Evolutionary conservation across 2,888 invertebrate genomes (phyloP), one percentile per base, ranked within the genome.

Genomic region (Aphidoletes aphidimyza): DNA sequence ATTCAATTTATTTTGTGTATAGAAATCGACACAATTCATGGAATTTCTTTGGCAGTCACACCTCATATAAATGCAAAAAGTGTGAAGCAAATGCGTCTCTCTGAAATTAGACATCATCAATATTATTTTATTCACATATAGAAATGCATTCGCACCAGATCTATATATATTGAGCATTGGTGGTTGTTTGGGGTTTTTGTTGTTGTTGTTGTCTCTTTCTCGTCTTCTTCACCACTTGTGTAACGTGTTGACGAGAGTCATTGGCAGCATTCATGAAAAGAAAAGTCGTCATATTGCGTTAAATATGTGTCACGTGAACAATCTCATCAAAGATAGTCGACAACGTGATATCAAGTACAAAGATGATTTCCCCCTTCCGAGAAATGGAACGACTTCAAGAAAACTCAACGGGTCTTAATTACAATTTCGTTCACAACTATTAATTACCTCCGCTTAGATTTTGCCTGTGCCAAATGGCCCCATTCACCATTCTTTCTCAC

Each of bases 381-480:
- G 69, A 69, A 69, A 69, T n/a, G 69, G 2, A 34, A 69, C 26
- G 30, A 69, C 14, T 26, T 69, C 11, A 69, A 69, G 69, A 30
- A 69, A 69, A 69, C 69, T 26, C 69, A 69, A n/a, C n/a, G 30
- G 69, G 34, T 69, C 69, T 69, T 69, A 69, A 69, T 69, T 69
- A 69, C 69, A 69, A 69, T 69, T 69, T 69, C 69, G 69, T 69
- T 69, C 69, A 69, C 69, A 69, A 54, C 30, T 69, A 69, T 69
- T 69, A 69, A 69, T 69, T 69, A 69, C 69, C 26, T 69, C 69
- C 69, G 69, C 30, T 69, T 69, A 69, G 26, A 69, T 69, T 69
- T 34, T 69, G 8, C 30, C 69, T 69, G 69, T 69, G 69, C 69
- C 69, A 69, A 69, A 69, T 69, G 34, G 69, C 69, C 30, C 30